These are phyloP conservation scores for Plecotus auritus DNA, from an alignment of 2,113 vertebrate species.

Conservation along the genomic window DNA sequence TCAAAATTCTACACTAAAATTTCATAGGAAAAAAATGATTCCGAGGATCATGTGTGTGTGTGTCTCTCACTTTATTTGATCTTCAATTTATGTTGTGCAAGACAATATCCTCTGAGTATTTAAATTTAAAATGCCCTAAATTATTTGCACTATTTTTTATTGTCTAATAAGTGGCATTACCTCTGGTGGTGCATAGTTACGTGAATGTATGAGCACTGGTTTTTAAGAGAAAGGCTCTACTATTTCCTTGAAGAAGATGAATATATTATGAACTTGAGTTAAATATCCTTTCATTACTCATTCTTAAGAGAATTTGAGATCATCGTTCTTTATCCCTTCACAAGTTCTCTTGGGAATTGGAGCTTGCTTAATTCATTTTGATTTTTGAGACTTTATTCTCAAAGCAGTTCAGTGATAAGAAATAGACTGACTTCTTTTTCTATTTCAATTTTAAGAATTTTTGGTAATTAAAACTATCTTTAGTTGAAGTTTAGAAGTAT, in stretches of 20 bases:
- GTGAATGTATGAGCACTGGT: background rate
- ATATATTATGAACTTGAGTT: background rate
- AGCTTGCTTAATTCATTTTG: background rate
- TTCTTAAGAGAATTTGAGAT: conserved; percentile 22
- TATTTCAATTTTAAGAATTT: conserved; percentile 35
- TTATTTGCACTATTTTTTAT: background rate
- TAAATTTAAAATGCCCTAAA: background rate
- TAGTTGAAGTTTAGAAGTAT: conserved; percentile 39
- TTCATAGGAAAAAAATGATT: background rate
- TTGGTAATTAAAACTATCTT: conserved; percentile 46
- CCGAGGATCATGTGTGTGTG: background rate
- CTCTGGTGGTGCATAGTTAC: background rate
- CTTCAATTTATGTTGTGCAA: background rate
- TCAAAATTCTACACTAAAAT: conserved; percentile 1
- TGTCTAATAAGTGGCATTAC: background rate
- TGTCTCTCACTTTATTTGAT: background rate
- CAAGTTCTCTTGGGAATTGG: background rate
- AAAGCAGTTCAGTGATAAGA: conserved; percentile 23
- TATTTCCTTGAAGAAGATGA: background rate
- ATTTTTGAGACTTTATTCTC: conserved; percentile 25
- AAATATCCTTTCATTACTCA: conserved; percentile 21
- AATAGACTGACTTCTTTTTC: background rate
- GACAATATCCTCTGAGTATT: background rate
- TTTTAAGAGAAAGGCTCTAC: background rate
- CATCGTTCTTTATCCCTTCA: background rate